Evolutionary conservation across 2,113 vertebrate genomes (phyloP).

Genomic region (Miniopterus natalensis): DNA sequence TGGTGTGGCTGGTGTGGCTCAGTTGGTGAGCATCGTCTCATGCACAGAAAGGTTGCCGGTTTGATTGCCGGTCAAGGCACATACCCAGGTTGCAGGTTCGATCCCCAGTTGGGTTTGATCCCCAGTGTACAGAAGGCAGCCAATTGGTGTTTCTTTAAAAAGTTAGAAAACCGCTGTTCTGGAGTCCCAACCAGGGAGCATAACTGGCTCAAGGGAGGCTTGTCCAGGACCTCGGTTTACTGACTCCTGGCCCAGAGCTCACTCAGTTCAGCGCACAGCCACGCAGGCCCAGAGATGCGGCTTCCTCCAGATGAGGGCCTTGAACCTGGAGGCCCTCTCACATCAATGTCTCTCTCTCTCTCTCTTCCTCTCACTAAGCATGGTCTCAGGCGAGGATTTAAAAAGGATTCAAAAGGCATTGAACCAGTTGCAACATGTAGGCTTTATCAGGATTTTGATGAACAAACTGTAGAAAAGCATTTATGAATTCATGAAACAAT

Average conservation of each 20-base stretch:
- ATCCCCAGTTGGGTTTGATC: no score
- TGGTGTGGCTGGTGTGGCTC: no score
- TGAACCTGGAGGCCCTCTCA: neutral
- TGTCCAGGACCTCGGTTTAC: neutral
- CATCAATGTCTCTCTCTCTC: no score
- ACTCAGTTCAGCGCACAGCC: neutral
- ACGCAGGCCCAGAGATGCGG: neutral
- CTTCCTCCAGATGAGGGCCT: neutral
- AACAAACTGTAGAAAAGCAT: conserved; percentile 6
- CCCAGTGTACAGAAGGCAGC: no score
- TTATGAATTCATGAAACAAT: neutral
- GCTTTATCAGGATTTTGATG: neutral
- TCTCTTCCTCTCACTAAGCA: no score
- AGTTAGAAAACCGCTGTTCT: neutral
- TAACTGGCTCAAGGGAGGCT: neutral
- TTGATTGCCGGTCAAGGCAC: no score
- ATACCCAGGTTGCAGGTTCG: no score
- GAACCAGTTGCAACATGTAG: neutral
- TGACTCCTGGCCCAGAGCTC: neutral
- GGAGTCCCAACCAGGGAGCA: neutral
- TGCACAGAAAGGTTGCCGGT: no score
- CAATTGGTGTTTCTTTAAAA: neutral
- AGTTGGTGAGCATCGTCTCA: no score
- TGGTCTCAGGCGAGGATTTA: no score
- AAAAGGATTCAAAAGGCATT: neutral